Percentiles rank a stretch among this genome's conserved stretches.
Evolutionary conservation across 1,140 invertebrate species (phyloP).

Genomic region (Drosophila sulfurigaster): DNA sequence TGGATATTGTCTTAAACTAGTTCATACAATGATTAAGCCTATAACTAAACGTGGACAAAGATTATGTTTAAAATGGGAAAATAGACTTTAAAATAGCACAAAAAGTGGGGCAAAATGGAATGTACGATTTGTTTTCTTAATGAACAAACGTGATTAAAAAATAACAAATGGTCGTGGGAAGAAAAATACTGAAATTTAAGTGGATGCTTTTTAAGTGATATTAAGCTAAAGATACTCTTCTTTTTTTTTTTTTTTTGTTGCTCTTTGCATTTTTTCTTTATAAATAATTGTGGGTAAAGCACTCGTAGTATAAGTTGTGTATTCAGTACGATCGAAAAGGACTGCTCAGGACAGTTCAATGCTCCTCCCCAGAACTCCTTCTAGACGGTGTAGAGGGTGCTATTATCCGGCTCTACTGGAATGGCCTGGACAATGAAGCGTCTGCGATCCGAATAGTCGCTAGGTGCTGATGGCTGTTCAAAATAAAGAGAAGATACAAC

Average conservation of each 20-base stretch:
- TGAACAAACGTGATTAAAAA: conserved; percentile 5
- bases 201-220: not conserved
- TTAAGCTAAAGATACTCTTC: conserved; percentile 1
- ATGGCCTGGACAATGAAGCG: conserved; percentile 82
- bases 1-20: conserved; percentile 8
- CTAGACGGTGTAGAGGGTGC: conserved; percentile 72
- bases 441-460: conserved; percentile 62
- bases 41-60: conserved; percentile 20
- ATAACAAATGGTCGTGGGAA: not conserved
- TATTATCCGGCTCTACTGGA: conserved; percentile 74
- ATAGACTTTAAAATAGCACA: conserved; percentile 9
- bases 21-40: conserved; percentile 17
- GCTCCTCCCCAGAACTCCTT: not conserved
- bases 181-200: not conserved
- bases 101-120: conserved; percentile 19
- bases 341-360: not conserved
- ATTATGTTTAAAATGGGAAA: conserved; percentile 25
- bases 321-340: not conserved
- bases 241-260: not conserved
- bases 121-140: not conserved
- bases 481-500: not conserved
- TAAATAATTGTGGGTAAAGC: conserved; percentile 8
- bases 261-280: not conserved
- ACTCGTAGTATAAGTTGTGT: not conserved
- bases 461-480: conserved; percentile 50